These are phyloP conservation scores for Anorthoa munda DNA, from an alignment of 2,888 invertebrate species.

Conservation along the genomic window DNA sequence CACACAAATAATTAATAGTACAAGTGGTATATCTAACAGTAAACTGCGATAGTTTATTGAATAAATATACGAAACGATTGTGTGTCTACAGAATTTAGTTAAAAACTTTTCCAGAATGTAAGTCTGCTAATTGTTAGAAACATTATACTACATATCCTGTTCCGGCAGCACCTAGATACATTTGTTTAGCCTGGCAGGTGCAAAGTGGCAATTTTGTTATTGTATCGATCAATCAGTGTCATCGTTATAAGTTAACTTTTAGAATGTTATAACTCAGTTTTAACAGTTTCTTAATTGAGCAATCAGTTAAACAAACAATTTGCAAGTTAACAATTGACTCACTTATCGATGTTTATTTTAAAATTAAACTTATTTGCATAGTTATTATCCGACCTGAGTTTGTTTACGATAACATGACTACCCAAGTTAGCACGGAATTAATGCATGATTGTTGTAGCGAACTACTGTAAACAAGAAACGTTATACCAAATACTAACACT, in stretches of 20 bases:
- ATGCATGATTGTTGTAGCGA: constrained; percentile 69
- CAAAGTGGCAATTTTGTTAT: constrained; percentile 35
- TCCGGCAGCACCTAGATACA: constrained; percentile 1
- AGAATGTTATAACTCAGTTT: constrained; percentile 38
- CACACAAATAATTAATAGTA: too few species aligned
- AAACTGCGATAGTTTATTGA: constrained; percentile 19
- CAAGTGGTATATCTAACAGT: not conserved
- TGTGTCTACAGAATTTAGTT: constrained; percentile 25
- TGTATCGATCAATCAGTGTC: constrained; percentile 28
- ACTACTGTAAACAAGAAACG: constrained; percentile 68
- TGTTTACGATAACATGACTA: constrained; percentile 72
- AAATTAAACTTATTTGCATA: constrained; percentile 63
- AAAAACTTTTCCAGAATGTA: constrained; percentile 12
- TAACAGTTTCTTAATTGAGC: constrained; percentile 42
- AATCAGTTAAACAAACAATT: constrained; percentile 56
- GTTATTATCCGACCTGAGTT: constrained; percentile 58
- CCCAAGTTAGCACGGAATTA: constrained; percentile 70
- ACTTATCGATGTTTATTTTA: constrained; percentile 59
- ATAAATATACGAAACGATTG: constrained; percentile 14
- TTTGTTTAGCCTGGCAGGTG: constrained; percentile 13
- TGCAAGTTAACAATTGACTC: constrained; percentile 48
- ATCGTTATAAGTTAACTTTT: constrained; percentile 19
- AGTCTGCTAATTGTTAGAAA: constrained; percentile 20
- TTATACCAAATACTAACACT: constrained; percentile 70
- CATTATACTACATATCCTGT: constrained; percentile 12